These are phyloP conservation scores for Alloscopus bannaensis DNA, from an alignment of 2,888 invertebrate genomes.

Conservation along the genomic window DNA sequence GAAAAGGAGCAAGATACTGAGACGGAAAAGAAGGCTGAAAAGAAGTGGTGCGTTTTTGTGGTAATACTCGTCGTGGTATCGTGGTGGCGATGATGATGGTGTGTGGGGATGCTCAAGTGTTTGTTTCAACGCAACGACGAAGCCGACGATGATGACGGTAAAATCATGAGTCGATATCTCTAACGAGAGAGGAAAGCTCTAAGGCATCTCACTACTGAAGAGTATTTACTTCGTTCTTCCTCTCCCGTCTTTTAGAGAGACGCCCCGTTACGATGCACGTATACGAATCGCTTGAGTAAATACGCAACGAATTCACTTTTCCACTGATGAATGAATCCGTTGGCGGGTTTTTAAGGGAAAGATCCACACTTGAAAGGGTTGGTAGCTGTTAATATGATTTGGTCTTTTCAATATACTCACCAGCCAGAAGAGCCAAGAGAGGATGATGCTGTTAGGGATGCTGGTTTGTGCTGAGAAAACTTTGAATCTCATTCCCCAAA, in stretches of 20 bases:
- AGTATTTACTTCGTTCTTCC: slow-evolving; percentile 47
- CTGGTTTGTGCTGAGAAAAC: too few species aligned
- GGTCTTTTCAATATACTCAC: too few species aligned
- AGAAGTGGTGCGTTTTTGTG: slow-evolving; percentile 43
- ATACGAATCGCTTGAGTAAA: slow-evolving; percentile 48
- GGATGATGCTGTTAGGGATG: too few species aligned
- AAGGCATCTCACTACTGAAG: slow-evolving; percentile 44
- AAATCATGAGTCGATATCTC: too few species aligned
- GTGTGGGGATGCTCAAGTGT: slow-evolving; percentile 47
- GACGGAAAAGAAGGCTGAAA: slow-evolving; percentile 24
- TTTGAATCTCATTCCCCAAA: too few species aligned
- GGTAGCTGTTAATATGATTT: too few species aligned
- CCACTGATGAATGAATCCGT: slow-evolving; percentile 29
- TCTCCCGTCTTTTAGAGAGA: too few species aligned
- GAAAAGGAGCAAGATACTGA: slow-evolving; percentile 13
- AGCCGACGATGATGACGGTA: slow-evolving; percentile 10
- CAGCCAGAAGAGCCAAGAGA: too few species aligned
- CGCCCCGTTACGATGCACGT: too few species aligned
- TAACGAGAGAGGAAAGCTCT: slow-evolving; percentile 47
- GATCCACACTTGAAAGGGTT: too few species aligned
- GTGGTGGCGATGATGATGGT: slow-evolving; percentile 32
- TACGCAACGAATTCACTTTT: slow-evolving; percentile 39
- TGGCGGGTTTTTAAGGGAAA: too few species aligned
- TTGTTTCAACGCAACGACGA: slow-evolving; percentile 12
- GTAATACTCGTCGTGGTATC: slow-evolving; percentile 27